Conservation (phyloP, 2,113 vertebrate species). For the Myotis davidii region DNA sequence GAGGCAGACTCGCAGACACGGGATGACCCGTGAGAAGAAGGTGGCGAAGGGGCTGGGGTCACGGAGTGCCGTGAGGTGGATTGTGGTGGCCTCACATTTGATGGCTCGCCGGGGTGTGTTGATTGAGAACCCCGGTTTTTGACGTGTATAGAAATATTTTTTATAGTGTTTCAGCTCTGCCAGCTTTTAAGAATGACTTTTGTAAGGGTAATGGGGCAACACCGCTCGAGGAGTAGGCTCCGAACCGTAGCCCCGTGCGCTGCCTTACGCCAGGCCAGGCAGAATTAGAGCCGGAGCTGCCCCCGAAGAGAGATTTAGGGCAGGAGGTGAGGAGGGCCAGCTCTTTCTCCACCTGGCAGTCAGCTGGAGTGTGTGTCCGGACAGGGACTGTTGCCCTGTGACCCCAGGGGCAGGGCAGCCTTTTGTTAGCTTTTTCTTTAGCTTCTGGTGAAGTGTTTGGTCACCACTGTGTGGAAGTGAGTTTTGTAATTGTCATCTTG, state of each 20-base stretch:
- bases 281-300: background rate
- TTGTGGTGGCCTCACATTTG: fast-evolving
- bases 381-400: background rate
- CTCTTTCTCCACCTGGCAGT: fast-evolving
- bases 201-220: fast-evolving
- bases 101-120: fast-evolving
- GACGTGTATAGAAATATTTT: fast-evolving
- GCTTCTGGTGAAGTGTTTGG: background rate
- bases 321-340: fast-evolving
- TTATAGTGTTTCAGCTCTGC: background rate
- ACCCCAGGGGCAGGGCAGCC: background rate
- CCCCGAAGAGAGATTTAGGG: fast-evolving
- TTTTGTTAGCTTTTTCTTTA: background rate
- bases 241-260: fast-evolving
- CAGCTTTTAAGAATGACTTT: background rate
- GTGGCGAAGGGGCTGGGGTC: background rate
- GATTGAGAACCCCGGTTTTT: background rate
- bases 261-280: background rate
- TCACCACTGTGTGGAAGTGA: background rate
- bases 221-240: fast-evolving
- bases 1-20: fast-evolving
- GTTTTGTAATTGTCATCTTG: background rate
- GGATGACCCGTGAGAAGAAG: background rate
- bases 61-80: fast-evolving
- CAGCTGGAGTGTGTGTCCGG: fast-evolving